Percentiles rank a stretch among this genome's conserved stretches.
Conservation (phyloP, 2,797 vertebrate species). For the Philypnodon macrostomus region DNA sequence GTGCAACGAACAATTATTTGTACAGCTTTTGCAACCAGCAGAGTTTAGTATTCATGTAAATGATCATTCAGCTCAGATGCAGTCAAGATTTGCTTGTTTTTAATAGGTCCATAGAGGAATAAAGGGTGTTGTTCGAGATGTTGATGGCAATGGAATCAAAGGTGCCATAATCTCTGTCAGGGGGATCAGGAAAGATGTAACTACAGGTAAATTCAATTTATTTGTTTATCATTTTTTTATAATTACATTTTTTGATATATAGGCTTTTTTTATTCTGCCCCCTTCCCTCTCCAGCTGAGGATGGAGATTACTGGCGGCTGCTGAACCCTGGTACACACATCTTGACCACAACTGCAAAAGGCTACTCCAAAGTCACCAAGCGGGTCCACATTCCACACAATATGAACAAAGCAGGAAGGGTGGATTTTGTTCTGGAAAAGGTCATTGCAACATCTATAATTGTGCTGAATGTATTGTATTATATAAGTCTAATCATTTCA, state of each 20-base stretch:
- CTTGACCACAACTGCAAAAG: slow-evolving; percentile 83
- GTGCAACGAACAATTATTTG: slow-evolving; percentile 41
- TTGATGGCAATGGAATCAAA: slow-evolving; percentile 86
- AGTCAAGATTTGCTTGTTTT: too few species aligned
- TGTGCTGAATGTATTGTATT: not conserved
- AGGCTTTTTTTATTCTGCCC: not conserved
- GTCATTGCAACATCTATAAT: slow-evolving; percentile 15
- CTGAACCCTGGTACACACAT: slow-evolving; percentile 86
- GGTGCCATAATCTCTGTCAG: slow-evolving; percentile 86
- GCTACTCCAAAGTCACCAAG: slow-evolving; percentile 86
- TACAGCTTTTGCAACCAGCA: not conserved
- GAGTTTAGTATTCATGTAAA: too few species aligned
- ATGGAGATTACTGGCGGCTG: slow-evolving; percentile 94
- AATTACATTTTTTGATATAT: not conserved
- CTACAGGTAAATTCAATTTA: slow-evolving; percentile 81
- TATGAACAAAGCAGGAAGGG: slow-evolving; percentile 82
- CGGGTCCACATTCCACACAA: slow-evolving; percentile 83
- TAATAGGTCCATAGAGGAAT: slow-evolving; percentile 90
- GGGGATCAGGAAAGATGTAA: slow-evolving; percentile 89
- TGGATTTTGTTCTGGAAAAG: slow-evolving; percentile 87
- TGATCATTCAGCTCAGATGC: too few species aligned
- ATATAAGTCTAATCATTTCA: not conserved
- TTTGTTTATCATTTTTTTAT: not conserved
- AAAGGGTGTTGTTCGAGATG: slow-evolving; percentile 89
- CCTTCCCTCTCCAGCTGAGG: slow-evolving; percentile 77